These are phyloP conservation scores for Lasioglossum morio DNA, from an alignment of 2,888 invertebrate genomes.

Conservation along the genomic window DNA sequence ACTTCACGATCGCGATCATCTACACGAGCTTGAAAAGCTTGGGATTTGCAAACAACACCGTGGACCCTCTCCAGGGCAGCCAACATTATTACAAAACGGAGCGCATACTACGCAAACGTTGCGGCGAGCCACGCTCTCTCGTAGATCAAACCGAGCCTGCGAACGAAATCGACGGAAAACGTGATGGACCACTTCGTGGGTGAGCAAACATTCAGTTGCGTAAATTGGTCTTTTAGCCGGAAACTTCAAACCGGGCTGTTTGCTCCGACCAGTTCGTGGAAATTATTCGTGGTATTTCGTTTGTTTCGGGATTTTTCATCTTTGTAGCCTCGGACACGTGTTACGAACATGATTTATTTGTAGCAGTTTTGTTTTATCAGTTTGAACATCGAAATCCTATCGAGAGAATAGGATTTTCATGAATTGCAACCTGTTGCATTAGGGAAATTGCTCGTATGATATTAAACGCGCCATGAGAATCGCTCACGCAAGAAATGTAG, in stretches of 20 bases:
- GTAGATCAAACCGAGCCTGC: background rate
- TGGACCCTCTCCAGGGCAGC: background rate
- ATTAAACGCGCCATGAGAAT: no score
- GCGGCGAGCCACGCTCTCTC: background rate
- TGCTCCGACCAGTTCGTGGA: background rate
- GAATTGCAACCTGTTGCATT: background rate
- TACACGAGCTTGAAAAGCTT: conserved; percentile 27
- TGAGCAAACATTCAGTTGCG: background rate
- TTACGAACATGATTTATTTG: background rate
- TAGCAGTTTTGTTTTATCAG: background rate
- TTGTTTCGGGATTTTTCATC: background rate
- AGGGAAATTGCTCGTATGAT: no score
- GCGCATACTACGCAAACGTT: background rate
- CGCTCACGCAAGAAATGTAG: no score
- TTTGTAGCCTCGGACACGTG: background rate
- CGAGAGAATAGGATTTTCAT: background rate
- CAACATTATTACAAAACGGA: background rate
- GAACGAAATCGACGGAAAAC: background rate
- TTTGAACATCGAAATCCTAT: background rate
- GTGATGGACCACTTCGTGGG: background rate
- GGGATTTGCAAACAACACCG: background rate
- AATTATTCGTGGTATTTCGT: background rate
- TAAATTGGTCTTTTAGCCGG: background rate
- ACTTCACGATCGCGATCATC: conserved; percentile 43
- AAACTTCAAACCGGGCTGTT: background rate